Evolutionary conservation across 1,140 invertebrate species (phyloP), one percentile per base, ranked within the genome.

Genomic region (Leguminivora glycinivorella): DNA sequence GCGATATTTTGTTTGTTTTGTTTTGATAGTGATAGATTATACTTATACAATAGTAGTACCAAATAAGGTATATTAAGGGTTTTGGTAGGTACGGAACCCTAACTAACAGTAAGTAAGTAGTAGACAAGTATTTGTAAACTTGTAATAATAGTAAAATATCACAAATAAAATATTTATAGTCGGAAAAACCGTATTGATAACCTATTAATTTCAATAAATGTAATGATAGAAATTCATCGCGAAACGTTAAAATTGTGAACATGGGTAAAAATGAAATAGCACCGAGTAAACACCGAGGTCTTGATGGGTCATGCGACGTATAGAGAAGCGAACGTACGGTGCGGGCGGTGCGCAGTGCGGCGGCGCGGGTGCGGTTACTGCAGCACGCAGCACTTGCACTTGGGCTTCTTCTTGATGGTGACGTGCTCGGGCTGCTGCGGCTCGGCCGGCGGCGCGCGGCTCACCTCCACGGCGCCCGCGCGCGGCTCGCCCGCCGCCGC

Each of bases 331-430:
- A 52, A 43, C n/a, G 47, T 52, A 52, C 47, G 47, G 47, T 22
- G 47, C 47, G 47, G 47, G 47, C 19, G 47, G 74, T 76, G 81
- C 75, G 79, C 82, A 82, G 85, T 83, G 83, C 83, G 10, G 38
- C 73, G 81, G 73, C 71, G 70, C 34, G n/a, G 17, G 43, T 43
- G 31, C 29, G 31, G 58, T 94, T 96, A 97, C 94, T 97, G 96
- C 83, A 97, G 94, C 73, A 96, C 95, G 92, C 96, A 98, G 93
- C 96, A 97, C 88, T 96, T 95, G 93, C 96, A 97, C 92, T 96
- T 97, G 88, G 95, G 95, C 92, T 97, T 97, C 93, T 97, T 97
- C 93, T 97, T 97, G 78, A 97, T 93, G 79, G 95, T 95, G 71
- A 97, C 95, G 85, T 96, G 96, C 85, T 97, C 96, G 24, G 96